phyloP scores from a whole-genome alignment of 2,797 vertebrate species.

The Spheniscus humboldti region DNA sequence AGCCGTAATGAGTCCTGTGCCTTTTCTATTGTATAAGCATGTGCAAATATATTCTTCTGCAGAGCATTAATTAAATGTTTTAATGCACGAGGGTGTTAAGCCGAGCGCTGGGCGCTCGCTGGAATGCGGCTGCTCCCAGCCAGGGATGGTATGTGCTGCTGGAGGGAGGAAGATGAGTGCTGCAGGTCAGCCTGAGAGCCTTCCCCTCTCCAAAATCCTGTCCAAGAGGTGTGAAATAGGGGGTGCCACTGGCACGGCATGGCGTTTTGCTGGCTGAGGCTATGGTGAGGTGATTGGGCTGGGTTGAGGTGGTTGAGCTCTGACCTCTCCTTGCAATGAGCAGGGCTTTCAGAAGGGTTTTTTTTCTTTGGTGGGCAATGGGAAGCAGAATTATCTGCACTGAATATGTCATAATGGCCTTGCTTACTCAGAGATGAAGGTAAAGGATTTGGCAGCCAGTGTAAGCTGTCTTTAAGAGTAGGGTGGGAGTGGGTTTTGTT shows the following conservation, averaged over 20 bases:
- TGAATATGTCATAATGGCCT: rapidly evolving
- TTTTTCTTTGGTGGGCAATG: neutral
- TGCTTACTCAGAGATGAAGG: neutral
- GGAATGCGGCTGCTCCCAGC: neutral
- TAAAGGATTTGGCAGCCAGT: neutral
- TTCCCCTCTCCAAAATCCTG: neutral
- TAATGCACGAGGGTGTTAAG: neutral
- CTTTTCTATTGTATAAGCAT: neutral
- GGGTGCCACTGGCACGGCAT: rapidly evolving
- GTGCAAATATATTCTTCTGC: neutral
- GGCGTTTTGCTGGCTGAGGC: rapidly evolving
- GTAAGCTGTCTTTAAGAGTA: neutral
- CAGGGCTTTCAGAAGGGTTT: neutral
- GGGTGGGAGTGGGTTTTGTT: neutral
- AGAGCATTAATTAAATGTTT: neutral
- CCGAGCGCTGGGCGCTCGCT: rapidly evolving
- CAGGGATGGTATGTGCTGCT: rapidly evolving
- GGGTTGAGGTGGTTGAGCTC: neutral
- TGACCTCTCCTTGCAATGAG: neutral
- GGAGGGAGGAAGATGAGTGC: neutral
- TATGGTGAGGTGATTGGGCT: rapidly evolving
- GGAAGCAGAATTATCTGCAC: neutral
- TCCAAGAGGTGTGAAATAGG: rapidly evolving
- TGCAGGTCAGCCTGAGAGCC: neutral
- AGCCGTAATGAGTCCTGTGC: neutral